Conservation (phyloP, 2,113 vertebrate genomes). For the Okapia johnstoni region DNA sequence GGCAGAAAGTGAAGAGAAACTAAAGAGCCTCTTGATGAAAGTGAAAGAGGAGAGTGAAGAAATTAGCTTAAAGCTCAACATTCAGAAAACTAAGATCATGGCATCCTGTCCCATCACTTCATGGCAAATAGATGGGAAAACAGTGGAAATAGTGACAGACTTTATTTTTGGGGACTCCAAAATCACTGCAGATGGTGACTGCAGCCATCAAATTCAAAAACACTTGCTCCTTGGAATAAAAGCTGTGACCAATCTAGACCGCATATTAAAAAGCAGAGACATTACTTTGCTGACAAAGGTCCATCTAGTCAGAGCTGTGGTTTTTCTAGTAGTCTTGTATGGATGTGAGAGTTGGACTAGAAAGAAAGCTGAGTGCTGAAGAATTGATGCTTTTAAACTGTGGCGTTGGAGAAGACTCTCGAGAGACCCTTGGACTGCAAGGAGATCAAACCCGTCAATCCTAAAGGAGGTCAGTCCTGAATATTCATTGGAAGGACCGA, state of each 20-base stretch:
- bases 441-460: not conserved
- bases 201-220: not conserved
- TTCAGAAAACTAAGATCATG: not conserved
- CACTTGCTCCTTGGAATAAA: not conserved
- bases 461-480: not conserved
- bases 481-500: not conserved
- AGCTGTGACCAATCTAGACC: not conserved
- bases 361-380: not conserved
- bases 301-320: fast-evolving
- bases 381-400: not conserved
- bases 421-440: not conserved
- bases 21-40: not conserved
- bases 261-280: not conserved
- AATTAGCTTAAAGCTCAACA: not conserved
- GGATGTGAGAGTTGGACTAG: not conserved
- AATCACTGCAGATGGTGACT: not conserved
- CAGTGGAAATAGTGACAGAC: not conserved
- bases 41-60: not conserved
- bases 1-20: not conserved
- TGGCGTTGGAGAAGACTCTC: not conserved
- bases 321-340: not conserved
- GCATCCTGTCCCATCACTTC: not conserved
- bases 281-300: not conserved
- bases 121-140: not conserved
- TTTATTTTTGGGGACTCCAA: not conserved